Conservation (phyloP, 1,140 invertebrate genomes). For the Drosophila tristis region DNA sequence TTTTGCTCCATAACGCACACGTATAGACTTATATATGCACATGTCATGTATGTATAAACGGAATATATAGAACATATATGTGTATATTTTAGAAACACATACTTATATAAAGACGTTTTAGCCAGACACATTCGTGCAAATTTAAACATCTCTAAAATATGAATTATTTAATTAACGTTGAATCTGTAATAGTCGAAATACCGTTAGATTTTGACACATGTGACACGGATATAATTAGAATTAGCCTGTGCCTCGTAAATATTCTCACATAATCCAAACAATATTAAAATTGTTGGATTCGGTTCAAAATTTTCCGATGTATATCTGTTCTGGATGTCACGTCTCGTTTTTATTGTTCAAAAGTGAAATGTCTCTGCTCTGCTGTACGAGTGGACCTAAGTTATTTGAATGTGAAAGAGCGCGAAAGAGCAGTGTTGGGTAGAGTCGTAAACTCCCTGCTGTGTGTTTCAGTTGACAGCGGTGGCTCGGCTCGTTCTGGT, state of each 20-base stretch:
- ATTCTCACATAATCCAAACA: constrained; percentile 5
- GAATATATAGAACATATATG: constrained; percentile 36
- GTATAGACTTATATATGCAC: neutral
- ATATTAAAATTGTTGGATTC: constrained; percentile 22
- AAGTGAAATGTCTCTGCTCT: constrained; percentile 36
- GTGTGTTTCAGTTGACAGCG: no score
- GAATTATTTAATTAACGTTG: constrained; percentile 19
- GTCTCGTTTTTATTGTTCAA: constrained; percentile 16
- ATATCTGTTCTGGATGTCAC: constrained; percentile 8
- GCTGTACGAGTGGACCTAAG: constrained; percentile 29
- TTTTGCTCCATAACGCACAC: constrained; percentile 60
- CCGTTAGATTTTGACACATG: constrained; percentile 10
- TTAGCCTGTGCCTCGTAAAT: constrained; percentile 2
- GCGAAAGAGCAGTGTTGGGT: constrained; percentile 18
- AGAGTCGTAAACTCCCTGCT: no score
- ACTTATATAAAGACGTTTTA: constrained; percentile 14
- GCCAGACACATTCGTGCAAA: constrained; percentile 5
- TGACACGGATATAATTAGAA: no score
- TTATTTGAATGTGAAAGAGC: constrained; percentile 44
- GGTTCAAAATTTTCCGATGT: constrained; percentile 37
- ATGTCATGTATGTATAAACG: constrained; percentile 7
- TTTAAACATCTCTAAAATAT: constrained; percentile 19
- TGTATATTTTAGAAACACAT: constrained; percentile 8
- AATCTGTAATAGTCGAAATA: neutral
- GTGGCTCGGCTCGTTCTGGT: no score